Percentiles rank a stretch among this genome's conserved stretches.
Conservation (phyloP, 2,113 vertebrate genomes). For the Trinectes maculatus region DNA sequence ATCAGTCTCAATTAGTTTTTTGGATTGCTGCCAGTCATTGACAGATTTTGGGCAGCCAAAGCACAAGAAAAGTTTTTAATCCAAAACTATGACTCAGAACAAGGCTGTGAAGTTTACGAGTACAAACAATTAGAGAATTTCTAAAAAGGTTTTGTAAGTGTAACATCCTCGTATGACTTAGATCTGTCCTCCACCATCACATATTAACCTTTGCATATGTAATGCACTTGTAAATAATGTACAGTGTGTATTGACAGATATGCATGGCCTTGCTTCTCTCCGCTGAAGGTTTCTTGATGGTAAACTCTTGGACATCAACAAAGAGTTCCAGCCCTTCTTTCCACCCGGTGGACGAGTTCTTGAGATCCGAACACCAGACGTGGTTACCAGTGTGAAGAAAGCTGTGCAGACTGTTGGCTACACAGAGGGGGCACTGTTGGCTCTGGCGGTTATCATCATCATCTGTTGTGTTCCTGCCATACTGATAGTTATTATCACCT, state of each 20-base stretch:
- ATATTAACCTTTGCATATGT: not conserved
- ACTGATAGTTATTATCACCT: conserved; percentile 95
- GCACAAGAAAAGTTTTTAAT: too few species aligned
- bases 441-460: conserved; percentile 96
- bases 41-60: too few species aligned
- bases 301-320: conserved; percentile 97
- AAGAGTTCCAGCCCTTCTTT: conserved; percentile 92
- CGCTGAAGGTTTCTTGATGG: conserved; percentile 91
- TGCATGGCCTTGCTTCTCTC: not conserved
- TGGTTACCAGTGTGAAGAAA: conserved; percentile 94
- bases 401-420: conserved; percentile 91
- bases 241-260: not conserved
- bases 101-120: too few species aligned
- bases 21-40: conserved; percentile 21
- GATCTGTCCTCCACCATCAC: too few species aligned
- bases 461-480: conserved; percentile 96
- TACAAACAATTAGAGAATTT: too few species aligned
- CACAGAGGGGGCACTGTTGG: conserved; percentile 93
- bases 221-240: not conserved
- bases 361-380: conserved; percentile 93
- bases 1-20: conserved; percentile 9
- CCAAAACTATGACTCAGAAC: too few species aligned
- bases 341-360: conserved; percentile 94
- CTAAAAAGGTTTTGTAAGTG: too few species aligned
- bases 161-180: too few species aligned